phyloP scores from a whole-genome alignment of 2,888 invertebrate genomes.

The Pseudanteris insignis region DNA sequence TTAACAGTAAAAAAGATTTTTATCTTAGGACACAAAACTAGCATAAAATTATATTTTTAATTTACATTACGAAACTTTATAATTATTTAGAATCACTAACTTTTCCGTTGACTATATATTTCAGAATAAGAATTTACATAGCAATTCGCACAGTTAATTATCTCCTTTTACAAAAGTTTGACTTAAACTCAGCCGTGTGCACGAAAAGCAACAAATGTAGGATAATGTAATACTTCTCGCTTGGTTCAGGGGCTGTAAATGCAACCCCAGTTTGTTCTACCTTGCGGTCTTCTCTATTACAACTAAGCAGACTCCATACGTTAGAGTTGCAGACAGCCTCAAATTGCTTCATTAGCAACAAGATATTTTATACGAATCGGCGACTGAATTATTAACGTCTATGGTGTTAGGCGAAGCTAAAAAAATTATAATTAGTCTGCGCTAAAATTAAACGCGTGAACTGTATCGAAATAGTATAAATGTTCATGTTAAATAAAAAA shows the following conservation, averaged over 20 bases:
- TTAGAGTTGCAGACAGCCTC: conserved; percentile 63
- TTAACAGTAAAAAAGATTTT: too few relatives aligned
- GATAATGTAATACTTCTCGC: conserved; percentile 17
- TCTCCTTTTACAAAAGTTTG: conserved; percentile 9
- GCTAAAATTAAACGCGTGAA: conserved; percentile 45
- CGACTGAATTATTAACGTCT: conserved; percentile 58
- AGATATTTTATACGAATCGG: conserved; percentile 66
- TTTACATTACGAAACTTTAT: too few relatives aligned
- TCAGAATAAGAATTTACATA: too few relatives aligned
- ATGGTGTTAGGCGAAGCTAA: conserved; percentile 38
- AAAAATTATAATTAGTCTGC: conserved; percentile 60
- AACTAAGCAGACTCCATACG: conserved; percentile 59
- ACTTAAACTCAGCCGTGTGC: not conserved
- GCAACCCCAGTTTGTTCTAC: conserved; percentile 42
- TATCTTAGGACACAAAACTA: too few relatives aligned
- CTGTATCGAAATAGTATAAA: too few relatives aligned
- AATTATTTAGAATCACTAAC: too few relatives aligned
- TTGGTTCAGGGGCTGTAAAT: conserved; percentile 39
- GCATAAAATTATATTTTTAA: too few relatives aligned
- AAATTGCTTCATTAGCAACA: conserved; percentile 66
- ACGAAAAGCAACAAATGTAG: conserved; percentile 10
- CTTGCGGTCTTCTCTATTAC: conserved; percentile 52
- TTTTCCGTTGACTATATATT: too few relatives aligned
- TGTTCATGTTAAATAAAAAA: too few relatives aligned
- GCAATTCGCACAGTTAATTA: not conserved